phyloP scores from a whole-genome alignment of 2,113 vertebrate species.

The Atherinomorus stipes region DNA sequence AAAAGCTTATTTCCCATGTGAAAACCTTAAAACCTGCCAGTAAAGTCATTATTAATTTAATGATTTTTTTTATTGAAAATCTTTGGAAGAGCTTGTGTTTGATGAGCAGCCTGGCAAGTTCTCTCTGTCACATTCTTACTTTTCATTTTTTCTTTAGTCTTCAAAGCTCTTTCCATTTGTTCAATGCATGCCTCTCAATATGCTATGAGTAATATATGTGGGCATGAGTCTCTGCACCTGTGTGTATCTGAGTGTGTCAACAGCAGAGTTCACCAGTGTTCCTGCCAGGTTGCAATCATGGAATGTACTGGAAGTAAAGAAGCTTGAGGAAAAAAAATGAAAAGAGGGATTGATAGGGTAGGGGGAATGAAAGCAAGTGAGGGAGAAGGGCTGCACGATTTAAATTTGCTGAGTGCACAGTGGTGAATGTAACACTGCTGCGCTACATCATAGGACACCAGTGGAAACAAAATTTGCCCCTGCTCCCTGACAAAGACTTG shows the following conservation, averaged over 20 bases:
- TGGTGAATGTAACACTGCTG: constrained; percentile 62
- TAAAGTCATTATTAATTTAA: too few relatives aligned
- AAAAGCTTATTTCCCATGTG: too few relatives aligned
- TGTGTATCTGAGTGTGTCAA: constrained; percentile 1
- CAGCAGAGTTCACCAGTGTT: background rate
- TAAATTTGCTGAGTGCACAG: constrained; percentile 48
- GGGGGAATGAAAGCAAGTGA: constrained; percentile 42
- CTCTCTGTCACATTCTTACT: too few relatives aligned
- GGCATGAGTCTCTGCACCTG: background rate
- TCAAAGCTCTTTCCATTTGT: too few relatives aligned
- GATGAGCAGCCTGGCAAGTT: too few relatives aligned
- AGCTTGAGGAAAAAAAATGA: constrained; percentile 9
- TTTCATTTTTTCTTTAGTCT: too few relatives aligned
- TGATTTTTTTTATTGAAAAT: too few relatives aligned
- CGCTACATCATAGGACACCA: constrained; percentile 40
- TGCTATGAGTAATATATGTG: background rate
- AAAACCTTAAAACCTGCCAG: too few relatives aligned
- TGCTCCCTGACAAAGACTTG: background rate
- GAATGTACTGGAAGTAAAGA: constrained; percentile 22
- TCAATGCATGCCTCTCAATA: too few relatives aligned
- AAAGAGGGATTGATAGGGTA: constrained; percentile 14
- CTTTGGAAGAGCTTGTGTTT: too few relatives aligned
- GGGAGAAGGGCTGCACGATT: constrained; percentile 23
- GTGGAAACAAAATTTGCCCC: constrained; percentile 8
- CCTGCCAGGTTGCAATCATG: background rate